These are phyloP conservation scores for Cantharis lateralis DNA, from an alignment of 2,888 invertebrate genomes.

Conservation along the genomic window DNA sequence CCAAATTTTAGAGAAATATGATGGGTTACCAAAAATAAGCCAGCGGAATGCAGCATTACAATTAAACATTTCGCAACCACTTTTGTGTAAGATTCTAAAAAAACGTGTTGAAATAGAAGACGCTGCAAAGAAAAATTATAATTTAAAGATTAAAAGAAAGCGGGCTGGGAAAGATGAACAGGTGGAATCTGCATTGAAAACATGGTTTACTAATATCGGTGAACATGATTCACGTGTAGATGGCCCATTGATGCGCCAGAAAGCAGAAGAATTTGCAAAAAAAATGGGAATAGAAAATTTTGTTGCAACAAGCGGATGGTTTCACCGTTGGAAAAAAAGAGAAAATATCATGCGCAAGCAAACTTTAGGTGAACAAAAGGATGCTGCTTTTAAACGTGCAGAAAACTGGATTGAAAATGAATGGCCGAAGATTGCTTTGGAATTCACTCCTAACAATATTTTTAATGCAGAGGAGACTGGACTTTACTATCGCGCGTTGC, in stretches of 20 bases:
- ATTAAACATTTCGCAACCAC: conserved; percentile 1
- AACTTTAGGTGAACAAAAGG: not conserved
- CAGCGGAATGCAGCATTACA: not conserved
- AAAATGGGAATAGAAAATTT: no score
- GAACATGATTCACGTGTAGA: no score
- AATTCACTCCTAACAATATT: no score
- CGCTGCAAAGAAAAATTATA: not conserved
- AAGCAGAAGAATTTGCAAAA: no score
- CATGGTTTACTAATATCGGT: conserved; percentile 3
- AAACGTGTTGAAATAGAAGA: not conserved
- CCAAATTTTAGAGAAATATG: no score
- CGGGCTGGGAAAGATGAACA: conserved; percentile 36
- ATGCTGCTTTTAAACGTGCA: not conserved
- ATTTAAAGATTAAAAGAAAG: conserved; percentile 31
- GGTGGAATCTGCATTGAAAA: conserved; percentile 37
- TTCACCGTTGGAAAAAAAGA: no score
- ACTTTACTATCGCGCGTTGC: not conserved
- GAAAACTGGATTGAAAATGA: not conserved
- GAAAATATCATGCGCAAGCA: no score
- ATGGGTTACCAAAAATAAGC: not conserved
- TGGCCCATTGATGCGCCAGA: no score
- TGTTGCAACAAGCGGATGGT: no score
- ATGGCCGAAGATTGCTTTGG: not conserved
- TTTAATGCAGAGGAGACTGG: not conserved
- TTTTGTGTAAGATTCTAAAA: conserved; percentile 1